Evolutionary conservation across 92 coral and sea anemone genomes (phyloP).

Genomic region (Actinernus sp.): DNA sequence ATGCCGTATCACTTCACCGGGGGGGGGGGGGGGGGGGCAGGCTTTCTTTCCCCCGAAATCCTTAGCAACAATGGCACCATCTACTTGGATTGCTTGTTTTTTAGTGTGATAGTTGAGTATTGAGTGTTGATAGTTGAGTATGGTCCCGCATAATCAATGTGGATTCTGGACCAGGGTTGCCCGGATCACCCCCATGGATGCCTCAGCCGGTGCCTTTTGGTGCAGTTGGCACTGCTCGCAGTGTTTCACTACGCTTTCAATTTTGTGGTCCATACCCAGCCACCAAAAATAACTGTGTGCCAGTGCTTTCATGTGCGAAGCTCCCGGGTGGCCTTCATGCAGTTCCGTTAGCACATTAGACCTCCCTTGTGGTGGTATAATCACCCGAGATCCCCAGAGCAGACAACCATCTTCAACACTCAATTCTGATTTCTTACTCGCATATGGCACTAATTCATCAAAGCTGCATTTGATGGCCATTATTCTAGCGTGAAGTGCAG

Average conservation of each 20-base stretch:
- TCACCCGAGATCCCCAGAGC: slow-evolving; percentile 54
- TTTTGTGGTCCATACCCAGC: slow-evolving; percentile 11
- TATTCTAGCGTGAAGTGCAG: slow-evolving; percentile 32
- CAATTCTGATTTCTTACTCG: slow-evolving; percentile 25
- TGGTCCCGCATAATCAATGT: slow-evolving; percentile 51
- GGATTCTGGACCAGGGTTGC: slow-evolving; percentile 34
- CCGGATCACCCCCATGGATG: slow-evolving; percentile 24
- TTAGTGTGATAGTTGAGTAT: too few species aligned
- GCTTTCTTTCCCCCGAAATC: too few species aligned
- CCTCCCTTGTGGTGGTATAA: slow-evolving; percentile 51
- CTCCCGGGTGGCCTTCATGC: slow-evolving; percentile 31
- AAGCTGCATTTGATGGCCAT: slow-evolving; percentile 37
- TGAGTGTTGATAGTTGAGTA: too few species aligned
- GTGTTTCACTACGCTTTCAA: slow-evolving; percentile 1
- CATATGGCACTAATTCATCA: slow-evolving; percentile 31
- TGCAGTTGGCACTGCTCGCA: slow-evolving; percentile 15
- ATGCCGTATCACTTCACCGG: too few species aligned
- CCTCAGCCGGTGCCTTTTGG: slow-evolving; percentile 21
- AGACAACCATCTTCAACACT: slow-evolving; percentile 71
- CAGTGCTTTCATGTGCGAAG: slow-evolving; percentile 10
- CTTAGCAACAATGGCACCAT: too few species aligned
- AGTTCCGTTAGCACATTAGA: slow-evolving; percentile 29
- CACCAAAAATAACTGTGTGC: too few species aligned
- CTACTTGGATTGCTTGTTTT: too few species aligned
- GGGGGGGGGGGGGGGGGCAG: too few species aligned